Evolutionary conservation across 2,888 invertebrate species (phyloP), one percentile per base, ranked within the genome.

Genomic region (Dasysyrphus tricinctus): DNA sequence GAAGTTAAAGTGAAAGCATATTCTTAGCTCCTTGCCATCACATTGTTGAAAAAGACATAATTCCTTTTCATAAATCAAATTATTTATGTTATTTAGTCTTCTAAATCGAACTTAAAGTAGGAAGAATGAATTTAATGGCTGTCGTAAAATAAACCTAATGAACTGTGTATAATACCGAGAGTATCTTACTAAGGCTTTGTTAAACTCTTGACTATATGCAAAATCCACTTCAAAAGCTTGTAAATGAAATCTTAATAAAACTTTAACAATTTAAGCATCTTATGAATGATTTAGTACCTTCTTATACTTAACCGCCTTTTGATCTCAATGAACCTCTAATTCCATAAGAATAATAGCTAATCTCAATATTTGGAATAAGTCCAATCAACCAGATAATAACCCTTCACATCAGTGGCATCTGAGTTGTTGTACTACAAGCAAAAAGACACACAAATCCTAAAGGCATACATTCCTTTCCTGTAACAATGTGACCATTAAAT

Each of bases 351-450:
- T 77, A 80, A 74, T 49, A 70, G 69, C 81, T 85, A 77, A 85
- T 85, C 85, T 63, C 85, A 85, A 81, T 85, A 85, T 85, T 85
- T 85, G 80, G 85, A 77, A 85, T 81, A 74, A 78, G 72, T 57
- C 80, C 65, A 84, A 84, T 84, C 76, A 84, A 72, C 16, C 34
- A 37, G 16, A 44, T 42, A 67, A 73, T 34, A 78, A 34, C 39
- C 56, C 56, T 34, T 78, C 77, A 80, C 73, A 78, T 29, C 54
- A 14, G 29, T 74, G 61, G 73, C 74, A 65, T 63, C 54, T 16
- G 11, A 44, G n/a, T 47, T 47, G 9, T n/a, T 47, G 11, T 19
- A 37, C 59, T n/a, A n/a, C n/a, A n/a, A n/a, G n/a, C n/a, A n/a
- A 39, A 29, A 29, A 56, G 47, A 47, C 29, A 65, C 32, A 49